Evolutionary conservation across 2,888 invertebrate genomes (phyloP).

Genomic region (Calephelis perditalis): DNA sequence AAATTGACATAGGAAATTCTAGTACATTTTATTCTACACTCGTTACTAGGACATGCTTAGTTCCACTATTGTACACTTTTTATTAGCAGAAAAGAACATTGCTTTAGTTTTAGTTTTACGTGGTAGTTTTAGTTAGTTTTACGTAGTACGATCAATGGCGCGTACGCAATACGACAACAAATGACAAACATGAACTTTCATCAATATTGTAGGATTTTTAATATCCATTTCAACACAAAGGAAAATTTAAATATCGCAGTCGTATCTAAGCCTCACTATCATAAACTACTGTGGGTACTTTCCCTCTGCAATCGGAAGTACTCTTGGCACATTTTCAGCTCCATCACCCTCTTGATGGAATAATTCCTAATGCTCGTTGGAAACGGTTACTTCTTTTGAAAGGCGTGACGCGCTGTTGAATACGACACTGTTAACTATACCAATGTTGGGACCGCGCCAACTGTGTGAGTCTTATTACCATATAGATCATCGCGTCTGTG

Average conservation of each 20-base stretch:
- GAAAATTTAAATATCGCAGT: background rate
- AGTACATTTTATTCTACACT: too few relatives aligned
- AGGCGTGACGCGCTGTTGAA: conserved; percentile 20
- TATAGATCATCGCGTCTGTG: background rate
- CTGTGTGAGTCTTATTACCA: conserved; percentile 17
- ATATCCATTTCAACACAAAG: background rate
- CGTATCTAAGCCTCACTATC: conserved; percentile 1
- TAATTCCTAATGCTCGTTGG: conserved; percentile 22
- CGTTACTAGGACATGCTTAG: too few relatives aligned
- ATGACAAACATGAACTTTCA: too few relatives aligned
- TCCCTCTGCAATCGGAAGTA: conserved; percentile 21
- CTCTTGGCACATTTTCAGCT: conserved; percentile 25
- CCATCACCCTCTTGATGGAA: conserved; percentile 17
- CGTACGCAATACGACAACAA: too few relatives aligned
- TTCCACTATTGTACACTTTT: too few relatives aligned
- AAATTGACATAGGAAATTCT: too few relatives aligned
- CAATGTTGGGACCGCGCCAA: conserved; percentile 23
- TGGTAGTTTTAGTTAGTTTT: too few relatives aligned
- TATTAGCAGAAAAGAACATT: too few relatives aligned
- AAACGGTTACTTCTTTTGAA: conserved; percentile 21
- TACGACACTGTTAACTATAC: conserved; percentile 17
- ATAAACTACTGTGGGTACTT: conserved; percentile 16
- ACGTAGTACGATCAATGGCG: too few relatives aligned
- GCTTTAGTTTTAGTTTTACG: too few relatives aligned
- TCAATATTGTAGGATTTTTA: background rate